Evolutionary conservation across 2,113 vertebrate species (phyloP).

Genomic region (Menura novaehollandiae): DNA sequence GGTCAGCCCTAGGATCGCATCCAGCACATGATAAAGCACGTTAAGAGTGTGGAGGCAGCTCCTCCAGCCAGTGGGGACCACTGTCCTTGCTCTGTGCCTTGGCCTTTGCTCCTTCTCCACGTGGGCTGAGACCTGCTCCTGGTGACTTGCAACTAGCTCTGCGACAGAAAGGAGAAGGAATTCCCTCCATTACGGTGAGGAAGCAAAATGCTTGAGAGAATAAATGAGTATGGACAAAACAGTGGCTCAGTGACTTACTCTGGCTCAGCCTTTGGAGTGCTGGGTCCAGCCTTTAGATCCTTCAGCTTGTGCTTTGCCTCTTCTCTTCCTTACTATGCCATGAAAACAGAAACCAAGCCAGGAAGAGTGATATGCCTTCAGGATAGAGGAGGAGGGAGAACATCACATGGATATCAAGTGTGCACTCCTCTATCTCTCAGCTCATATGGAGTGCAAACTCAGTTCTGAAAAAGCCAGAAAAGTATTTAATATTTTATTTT

Average conservation of each 20-base stretch:
- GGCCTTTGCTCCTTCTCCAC: not conserved
- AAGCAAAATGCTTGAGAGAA: not conserved
- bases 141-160: not conserved
- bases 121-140: not conserved
- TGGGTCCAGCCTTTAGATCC: not conserved
- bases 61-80: not conserved
- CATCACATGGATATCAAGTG: not conserved
- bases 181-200: not conserved
- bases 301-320: not conserved
- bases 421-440: not conserved
- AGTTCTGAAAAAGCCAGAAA: not conserved
- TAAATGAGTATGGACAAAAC: not conserved
- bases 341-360: not conserved
- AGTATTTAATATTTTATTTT: not conserved
- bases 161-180: not conserved
- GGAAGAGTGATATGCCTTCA: not conserved
- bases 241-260: not conserved
- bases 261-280: accelerated
- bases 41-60: not conserved
- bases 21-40: not conserved
- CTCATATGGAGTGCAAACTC: not conserved
- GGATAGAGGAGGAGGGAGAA: not conserved
- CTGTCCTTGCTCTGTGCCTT: not conserved
- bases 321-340: not conserved
- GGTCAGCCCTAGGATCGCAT: not conserved